A percentile compares a stretch with the other conserved stretches of the same genome.
Evolutionary conservation across 2,113 vertebrate species (phyloP).

Genomic region (Egretta garzetta): DNA sequence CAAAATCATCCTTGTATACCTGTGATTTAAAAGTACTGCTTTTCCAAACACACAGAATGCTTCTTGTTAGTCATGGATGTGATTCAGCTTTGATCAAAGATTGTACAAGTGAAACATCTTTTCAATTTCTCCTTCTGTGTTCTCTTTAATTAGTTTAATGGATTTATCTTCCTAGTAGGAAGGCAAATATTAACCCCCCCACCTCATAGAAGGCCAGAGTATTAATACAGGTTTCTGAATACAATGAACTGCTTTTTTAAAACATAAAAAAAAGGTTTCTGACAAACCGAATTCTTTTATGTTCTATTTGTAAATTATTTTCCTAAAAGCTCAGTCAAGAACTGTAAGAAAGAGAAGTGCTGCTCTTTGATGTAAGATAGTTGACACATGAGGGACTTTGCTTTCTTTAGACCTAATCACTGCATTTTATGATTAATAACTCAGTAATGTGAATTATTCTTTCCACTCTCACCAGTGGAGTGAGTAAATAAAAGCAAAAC

Average conservation of each 20-base stretch:
- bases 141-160: neutral
- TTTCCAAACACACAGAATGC: neutral
- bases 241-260: neutral
- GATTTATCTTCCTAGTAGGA: neutral
- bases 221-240: neutral
- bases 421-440: neutral
- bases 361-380: neutral
- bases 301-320: neutral
- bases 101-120: neutral
- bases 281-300: neutral
- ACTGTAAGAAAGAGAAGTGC: neutral
- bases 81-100: neutral
- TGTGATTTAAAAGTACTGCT: neutral
- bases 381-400: neutral
- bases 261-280: neutral
- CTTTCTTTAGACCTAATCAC: neutral
- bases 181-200: neutral
- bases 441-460: neutral
- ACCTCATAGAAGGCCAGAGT: neutral
- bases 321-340: neutral
- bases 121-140: neutral
- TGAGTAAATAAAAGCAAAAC: neutral
- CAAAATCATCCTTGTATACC: neutral
- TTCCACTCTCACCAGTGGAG: neutral
- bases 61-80: neutral